Percentiles rank a stretch among this genome's conserved stretches.
These are phyloP conservation scores for Notothenia rossii DNA, from an alignment of 2,113 vertebrate species.

Conservation along the genomic window DNA sequence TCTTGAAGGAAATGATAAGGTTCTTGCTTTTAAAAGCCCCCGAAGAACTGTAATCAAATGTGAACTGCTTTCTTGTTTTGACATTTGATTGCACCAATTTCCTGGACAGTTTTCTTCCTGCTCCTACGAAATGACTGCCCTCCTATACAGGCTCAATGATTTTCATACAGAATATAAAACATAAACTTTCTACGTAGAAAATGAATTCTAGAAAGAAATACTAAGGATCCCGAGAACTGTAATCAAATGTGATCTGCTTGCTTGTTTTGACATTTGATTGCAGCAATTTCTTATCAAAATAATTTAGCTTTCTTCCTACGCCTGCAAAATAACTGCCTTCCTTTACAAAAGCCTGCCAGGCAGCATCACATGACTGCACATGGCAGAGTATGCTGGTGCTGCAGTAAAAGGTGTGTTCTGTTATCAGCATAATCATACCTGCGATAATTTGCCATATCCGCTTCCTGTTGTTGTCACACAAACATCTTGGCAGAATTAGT, in stretches of 20 bases:
- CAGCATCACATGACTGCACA: not conserved
- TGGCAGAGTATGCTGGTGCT: slow-evolving; percentile 21
- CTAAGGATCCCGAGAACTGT: not conserved
- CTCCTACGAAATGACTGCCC: not conserved
- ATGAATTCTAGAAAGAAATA: not conserved
- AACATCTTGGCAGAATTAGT: slow-evolving; percentile 18
- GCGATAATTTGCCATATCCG: not conserved
- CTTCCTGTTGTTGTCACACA: not conserved
- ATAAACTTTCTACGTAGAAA: not conserved
- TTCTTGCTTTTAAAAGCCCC: slow-evolving; percentile 26
- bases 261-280: slow-evolving; percentile 6
- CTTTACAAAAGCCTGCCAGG: slow-evolving; percentile 2
- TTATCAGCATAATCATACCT: not conserved
- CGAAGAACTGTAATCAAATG: not conserved
- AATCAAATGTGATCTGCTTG: slow-evolving; percentile 3
- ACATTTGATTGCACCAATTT: not conserved
- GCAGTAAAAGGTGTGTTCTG: slow-evolving; percentile 16
- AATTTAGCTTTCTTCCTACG: slow-evolving; percentile 10
- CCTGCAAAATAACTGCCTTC: not conserved
- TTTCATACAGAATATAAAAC: too few relatives aligned
- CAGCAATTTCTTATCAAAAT: too few relatives aligned
- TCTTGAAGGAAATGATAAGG: not conserved
- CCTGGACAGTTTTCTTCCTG: slow-evolving; percentile 4
- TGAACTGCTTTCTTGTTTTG: slow-evolving; percentile 13
- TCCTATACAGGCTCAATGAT: too few relatives aligned